Conservation (phyloP, 2,113 vertebrate species). For the Prunella fulvescens region DNA sequence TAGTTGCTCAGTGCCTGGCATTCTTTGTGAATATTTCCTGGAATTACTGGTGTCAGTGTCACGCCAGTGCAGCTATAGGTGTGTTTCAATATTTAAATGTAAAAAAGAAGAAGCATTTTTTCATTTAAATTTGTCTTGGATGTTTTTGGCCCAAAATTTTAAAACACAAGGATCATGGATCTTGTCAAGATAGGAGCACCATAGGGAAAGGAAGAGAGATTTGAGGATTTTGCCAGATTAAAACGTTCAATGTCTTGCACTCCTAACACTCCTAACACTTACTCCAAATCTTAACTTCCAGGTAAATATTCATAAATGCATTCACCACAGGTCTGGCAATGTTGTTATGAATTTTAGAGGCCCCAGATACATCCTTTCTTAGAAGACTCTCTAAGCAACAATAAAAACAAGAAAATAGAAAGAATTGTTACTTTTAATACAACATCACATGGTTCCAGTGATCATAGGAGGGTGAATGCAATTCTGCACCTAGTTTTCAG, state of each 20-base stretch:
- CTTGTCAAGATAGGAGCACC: background rate
- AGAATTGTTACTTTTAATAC: background rate
- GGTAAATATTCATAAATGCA: background rate
- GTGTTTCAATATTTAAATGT: background rate
- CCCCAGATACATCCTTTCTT: background rate
- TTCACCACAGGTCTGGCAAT: background rate
- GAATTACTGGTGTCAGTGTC: background rate
- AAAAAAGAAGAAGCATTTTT: background rate
- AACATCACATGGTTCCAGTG: background rate
- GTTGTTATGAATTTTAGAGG: background rate
- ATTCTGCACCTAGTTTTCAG: background rate
- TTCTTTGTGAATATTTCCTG: background rate
- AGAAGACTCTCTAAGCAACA: background rate
- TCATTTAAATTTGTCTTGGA: background rate
- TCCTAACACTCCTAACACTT: background rate
- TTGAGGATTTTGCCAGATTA: background rate
- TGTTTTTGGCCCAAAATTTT: background rate
- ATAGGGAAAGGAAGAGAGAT: background rate
- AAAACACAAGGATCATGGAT: background rate
- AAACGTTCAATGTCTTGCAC: background rate
- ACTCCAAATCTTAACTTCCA: background rate
- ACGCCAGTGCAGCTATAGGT: background rate
- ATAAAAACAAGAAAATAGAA: background rate
- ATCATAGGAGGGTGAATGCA: background rate
- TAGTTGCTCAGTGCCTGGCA: fast-evolving